Percentiles rank a stretch among this genome's conserved stretches.
phyloP scores from a whole-genome alignment of 2,888 invertebrate species.

The Luffia ferchaultella region DNA sequence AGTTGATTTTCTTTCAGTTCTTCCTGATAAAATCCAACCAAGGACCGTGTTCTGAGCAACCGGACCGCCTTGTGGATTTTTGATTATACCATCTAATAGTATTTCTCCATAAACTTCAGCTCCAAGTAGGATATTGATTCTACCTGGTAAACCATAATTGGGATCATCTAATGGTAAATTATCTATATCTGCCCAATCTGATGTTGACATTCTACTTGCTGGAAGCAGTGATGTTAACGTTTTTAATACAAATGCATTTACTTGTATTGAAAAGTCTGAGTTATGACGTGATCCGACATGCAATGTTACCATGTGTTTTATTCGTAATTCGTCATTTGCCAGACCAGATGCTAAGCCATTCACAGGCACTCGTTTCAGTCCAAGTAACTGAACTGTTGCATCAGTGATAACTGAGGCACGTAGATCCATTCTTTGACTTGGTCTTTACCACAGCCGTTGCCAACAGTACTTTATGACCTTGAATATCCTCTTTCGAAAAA shows the following conservation, averaged over 20 bases:
- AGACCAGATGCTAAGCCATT: constrained; percentile 16
- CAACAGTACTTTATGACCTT: constrained; percentile 15
- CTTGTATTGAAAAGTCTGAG: constrained; percentile 6
- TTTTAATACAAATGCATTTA: constrained; percentile 17
- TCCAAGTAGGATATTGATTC: constrained; percentile 16
- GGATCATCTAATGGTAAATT: constrained; percentile 16
- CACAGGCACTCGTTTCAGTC: constrained; percentile 15
- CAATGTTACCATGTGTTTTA: constrained; percentile 12
- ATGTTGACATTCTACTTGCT: neutral
- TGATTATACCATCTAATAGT: neutral
- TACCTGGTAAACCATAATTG: constrained; percentile 10
- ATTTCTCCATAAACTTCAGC: constrained; percentile 10
- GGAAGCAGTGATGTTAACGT: too few species aligned
- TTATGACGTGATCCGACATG: constrained; percentile 11
- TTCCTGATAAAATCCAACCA: constrained; percentile 18
- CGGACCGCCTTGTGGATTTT: too few species aligned
- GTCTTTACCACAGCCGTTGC: constrained; percentile 19
- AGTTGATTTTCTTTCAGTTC: neutral
- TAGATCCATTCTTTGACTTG: constrained; percentile 10
- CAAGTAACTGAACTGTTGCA: constrained; percentile 15
- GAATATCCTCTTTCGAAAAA: constrained; percentile 2
- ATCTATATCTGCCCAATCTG: constrained; percentile 13
- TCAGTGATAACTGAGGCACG: constrained; percentile 20
- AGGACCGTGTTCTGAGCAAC: constrained; percentile 14
- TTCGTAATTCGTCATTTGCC: constrained; percentile 11